phyloP scores from a whole-genome alignment of 1,140 invertebrate species.

The Brachionus rubens region DNA sequence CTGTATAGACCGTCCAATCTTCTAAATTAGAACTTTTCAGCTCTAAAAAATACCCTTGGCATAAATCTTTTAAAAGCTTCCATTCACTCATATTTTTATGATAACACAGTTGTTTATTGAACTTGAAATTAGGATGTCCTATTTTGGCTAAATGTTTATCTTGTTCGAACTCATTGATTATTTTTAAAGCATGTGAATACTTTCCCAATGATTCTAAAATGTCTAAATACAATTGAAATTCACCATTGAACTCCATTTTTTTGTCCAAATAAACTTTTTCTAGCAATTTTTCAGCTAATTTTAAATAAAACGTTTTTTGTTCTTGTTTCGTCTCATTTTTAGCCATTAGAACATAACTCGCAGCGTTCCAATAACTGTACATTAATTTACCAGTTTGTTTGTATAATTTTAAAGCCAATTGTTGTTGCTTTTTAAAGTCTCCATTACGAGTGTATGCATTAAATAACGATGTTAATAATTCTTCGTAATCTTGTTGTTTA shows the following conservation, averaged over 20 bases:
- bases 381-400: slow-evolving; percentile 26
- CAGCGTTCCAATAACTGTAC: slow-evolving; percentile 39
- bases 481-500: slow-evolving; percentile 22
- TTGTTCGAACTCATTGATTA: slow-evolving; percentile 24
- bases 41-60: slow-evolving; percentile 13
- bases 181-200: background rate
- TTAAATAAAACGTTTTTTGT: background rate
- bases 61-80: background rate
- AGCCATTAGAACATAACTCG: slow-evolving; percentile 35
- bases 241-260: slow-evolving; percentile 44
- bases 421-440: slow-evolving; percentile 41
- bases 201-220: background rate
- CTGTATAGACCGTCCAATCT: slow-evolving; percentile 17
- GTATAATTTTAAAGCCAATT: slow-evolving; percentile 24
- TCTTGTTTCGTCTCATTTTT: background rate
- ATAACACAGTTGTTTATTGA: slow-evolving; percentile 11
- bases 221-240: slow-evolving; percentile 32
- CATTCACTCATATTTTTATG: slow-evolving; percentile 27
- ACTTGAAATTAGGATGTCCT: slow-evolving; percentile 33
- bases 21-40: background rate
- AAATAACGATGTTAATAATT: slow-evolving; percentile 13
- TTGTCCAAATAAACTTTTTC: slow-evolving; percentile 27
- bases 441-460: slow-evolving; percentile 27
- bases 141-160: slow-evolving; percentile 30
- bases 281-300: slow-evolving; percentile 32